Evolutionary conservation across 2,113 vertebrate species (phyloP).

Genomic region (Suncus etruscus): DNA sequence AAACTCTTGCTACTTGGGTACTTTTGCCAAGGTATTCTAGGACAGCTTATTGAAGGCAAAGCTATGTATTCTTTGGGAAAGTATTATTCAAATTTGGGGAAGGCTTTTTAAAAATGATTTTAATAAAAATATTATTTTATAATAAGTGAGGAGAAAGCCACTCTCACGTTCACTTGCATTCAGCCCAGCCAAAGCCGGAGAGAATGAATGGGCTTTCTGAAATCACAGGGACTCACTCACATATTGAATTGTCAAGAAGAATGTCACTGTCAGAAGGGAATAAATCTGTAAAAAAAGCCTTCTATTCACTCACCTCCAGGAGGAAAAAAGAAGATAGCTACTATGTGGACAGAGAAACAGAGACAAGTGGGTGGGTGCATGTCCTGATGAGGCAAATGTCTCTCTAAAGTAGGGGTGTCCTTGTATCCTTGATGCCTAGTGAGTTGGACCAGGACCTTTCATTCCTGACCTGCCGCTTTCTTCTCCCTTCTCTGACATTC

Average conservation of each 20-base stretch:
- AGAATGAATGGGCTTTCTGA: conserved; percentile 58
- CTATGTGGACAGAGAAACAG: background rate
- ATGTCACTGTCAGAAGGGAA: conserved; percentile 73
- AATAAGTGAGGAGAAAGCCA: conserved; percentile 69
- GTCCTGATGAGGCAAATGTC: background rate
- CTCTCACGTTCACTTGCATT: conserved; percentile 52
- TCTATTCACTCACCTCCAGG: background rate
- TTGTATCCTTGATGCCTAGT: background rate
- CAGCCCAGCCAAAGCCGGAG: conserved; percentile 69
- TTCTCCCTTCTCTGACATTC: conserved; percentile 38
- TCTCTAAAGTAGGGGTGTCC: background rate
- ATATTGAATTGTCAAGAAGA: conserved; percentile 68
- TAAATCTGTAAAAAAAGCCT: conserved; percentile 59
- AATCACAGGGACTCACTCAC: conserved; percentile 55
- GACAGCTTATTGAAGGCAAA: conserved; percentile 80
- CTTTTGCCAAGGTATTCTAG: conserved; percentile 88
- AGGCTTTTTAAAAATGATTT: conserved; percentile 83
- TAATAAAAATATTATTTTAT: conserved; percentile 79
- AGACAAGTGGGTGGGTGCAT: background rate
- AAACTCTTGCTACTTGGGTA: conserved; percentile 89
- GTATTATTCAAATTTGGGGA: conserved; percentile 83
- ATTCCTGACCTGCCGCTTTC: conserved; percentile 33
- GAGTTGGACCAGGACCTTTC: background rate
- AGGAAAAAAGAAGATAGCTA: background rate
- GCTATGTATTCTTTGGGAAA: conserved; percentile 77